phyloP scores from a whole-genome alignment of 2,888 invertebrate genomes.

The Nephrotoma guestfalica region DNA sequence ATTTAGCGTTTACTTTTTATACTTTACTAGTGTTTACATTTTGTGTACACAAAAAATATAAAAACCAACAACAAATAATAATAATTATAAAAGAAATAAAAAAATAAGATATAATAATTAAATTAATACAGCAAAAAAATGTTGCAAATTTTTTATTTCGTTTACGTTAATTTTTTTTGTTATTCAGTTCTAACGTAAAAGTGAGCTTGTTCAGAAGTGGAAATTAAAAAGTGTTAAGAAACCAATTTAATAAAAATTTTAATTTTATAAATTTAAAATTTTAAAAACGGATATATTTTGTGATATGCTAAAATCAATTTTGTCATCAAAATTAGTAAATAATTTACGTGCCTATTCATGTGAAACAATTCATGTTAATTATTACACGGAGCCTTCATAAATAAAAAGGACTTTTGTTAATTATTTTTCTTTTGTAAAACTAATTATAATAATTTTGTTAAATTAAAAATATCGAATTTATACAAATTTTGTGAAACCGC shows the following conservation, averaged over 20 bases:
- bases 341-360: slow-evolving; percentile 1
- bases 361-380: slow-evolving; percentile 5
- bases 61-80: not conserved
- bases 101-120: not conserved
- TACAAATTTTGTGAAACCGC: not conserved
- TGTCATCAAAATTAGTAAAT: not conserved
- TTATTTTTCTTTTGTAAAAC: not conserved
- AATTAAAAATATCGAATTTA: not conserved
- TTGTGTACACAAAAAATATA: not conserved
- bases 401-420: not conserved
- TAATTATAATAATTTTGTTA: not conserved
- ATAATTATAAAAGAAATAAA: not conserved
- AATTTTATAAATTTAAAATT: not conserved
- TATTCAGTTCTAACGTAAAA: not conserved
- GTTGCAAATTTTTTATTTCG: not conserved
- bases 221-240: not conserved
- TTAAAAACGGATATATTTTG: not conserved
- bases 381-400: slow-evolving; percentile 3
- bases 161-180: not conserved
- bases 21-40: not conserved
- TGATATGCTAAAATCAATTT: slow-evolving; percentile 1
- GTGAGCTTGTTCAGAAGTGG: not conserved
- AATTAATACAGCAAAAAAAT: not conserved
- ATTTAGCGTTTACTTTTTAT: not conserved
- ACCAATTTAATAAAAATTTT: not conserved